A percentile compares a stretch with the other conserved stretches of the same genome.
These are phyloP conservation scores for Hoplostethus atlanticus DNA, from an alignment of 2,797 vertebrate genomes.

Conservation along the genomic window DNA sequence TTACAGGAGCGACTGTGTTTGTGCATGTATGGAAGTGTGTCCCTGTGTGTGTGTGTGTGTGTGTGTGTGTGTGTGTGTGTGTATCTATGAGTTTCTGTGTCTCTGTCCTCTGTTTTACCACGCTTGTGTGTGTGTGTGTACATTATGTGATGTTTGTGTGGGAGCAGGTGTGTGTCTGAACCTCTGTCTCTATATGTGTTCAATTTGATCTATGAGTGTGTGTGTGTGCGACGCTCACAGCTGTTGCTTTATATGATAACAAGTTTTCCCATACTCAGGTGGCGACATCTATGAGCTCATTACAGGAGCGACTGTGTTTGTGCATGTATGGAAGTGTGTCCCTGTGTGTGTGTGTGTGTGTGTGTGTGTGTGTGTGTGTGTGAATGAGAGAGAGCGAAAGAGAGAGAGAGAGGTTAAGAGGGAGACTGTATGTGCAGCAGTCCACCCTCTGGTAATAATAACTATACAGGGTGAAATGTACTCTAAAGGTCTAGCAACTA, in stretches of 20 bases:
- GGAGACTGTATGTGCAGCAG: neutral
- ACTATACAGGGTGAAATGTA: no score
- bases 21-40: conserved; percentile 2
- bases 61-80: no score
- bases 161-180: no score
- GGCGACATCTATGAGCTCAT: neutral
- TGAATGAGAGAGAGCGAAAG: neutral
- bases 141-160: no score
- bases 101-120: neutral
- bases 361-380: neutral
- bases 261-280: neutral
- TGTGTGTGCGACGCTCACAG: no score
- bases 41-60: neutral
- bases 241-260: neutral
- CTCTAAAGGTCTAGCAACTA: no score
- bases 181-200: no score
- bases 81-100: no score
- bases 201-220: no score
- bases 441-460: neutral
- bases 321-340: neutral
- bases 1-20: neutral
- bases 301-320: neutral
- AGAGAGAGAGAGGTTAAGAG: neutral
- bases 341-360: neutral
- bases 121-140: no score